Evolutionary conservation across 2,113 vertebrate genomes (phyloP).

Genomic region (Rhinolophus sinicus): DNA sequence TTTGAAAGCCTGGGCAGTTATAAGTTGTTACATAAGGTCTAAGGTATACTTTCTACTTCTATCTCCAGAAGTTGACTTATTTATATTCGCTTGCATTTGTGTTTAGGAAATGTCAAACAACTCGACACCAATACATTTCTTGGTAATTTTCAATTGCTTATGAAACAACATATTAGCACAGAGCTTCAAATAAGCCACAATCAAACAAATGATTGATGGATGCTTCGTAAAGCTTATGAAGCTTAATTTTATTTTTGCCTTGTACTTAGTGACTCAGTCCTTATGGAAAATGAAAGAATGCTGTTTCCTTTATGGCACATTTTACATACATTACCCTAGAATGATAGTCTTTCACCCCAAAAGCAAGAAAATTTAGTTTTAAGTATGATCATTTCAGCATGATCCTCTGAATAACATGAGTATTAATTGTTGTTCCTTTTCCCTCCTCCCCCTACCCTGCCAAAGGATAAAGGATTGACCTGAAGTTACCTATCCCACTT

Average conservation of each 20-base stretch:
- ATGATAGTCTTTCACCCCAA: background rate
- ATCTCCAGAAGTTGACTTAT: slow-evolving; percentile 45
- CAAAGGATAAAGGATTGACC: background rate
- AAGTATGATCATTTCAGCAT: slow-evolving; percentile 31
- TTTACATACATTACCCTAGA: background rate
- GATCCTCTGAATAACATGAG: background rate
- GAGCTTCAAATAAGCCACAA: background rate
- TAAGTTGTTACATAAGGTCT: slow-evolving; percentile 60
- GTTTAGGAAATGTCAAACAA: slow-evolving; percentile 28
- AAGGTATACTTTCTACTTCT: slow-evolving; percentile 4
- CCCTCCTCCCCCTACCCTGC: too few species aligned
- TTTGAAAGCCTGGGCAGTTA: slow-evolving; percentile 50
- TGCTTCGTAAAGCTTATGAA: background rate
- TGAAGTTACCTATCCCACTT: background rate
- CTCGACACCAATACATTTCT: background rate
- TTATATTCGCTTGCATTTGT: slow-evolving; percentile 48
- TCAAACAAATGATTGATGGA: background rate
- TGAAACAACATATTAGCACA: background rate
- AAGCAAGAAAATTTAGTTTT: slow-evolving; percentile 44
- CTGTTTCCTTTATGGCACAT: background rate
- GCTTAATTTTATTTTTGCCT: slow-evolving; percentile 3
- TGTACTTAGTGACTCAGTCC: background rate
- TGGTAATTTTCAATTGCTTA: slow-evolving; percentile 42
- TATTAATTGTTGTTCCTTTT: background rate
- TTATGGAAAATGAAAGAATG: slow-evolving; percentile 14